Base-by-base conservation (phyloP, 2,113 vertebrate genomes). In the Stomatorhinus ivindoensis region DNA sequence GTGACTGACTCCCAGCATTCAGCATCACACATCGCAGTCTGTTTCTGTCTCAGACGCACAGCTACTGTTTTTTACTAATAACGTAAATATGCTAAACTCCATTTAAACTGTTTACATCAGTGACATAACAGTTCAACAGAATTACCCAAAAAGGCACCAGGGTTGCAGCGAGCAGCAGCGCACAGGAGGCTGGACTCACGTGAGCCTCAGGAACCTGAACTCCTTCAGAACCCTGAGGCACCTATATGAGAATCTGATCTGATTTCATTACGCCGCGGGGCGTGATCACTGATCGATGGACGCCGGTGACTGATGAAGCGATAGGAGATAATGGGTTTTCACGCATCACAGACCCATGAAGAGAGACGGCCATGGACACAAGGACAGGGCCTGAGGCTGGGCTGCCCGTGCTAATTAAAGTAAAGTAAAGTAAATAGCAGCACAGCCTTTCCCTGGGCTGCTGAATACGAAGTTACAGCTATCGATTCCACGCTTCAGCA, bases 21-120 rank as follows among this genome's bases (percentile, higher is more conserved):
- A 84, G 82, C 42, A 84, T 84, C 82, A n/a, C 44, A 84, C 44
- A 47, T 47, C 82, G 11, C 82, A 84, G 82, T 47, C 82, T 84
- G 80, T 42, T 27, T 84, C 82, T n/a, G 82, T 13, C 82, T 84
- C 44, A 47, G 39, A 39, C 3, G 8, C 19, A 9, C 39, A n/a
- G 82, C 39, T 80, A 11, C 82, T n/a, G 9, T 47, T 47, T 84
- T 84, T 47, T 21, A 84, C 39, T 4, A 84, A 46, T 9, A 46
- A 47, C 11, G 82, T 21, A 44, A 10, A 47, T 84, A 44, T 47
- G 44, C 19, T 27, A 84, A 47, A 80, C 69, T 5, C 31, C 27
- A 76, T 39, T 13, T 13, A 39, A 39, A 39, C 58, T 27, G 58
- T 65, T 65, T 61, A 61, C 58, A 3, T 61, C 55, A 27, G 24